Evolutionary conservation across 1,140 invertebrate genomes (phyloP).

Genomic region (Episyrphus balteatus): DNA sequence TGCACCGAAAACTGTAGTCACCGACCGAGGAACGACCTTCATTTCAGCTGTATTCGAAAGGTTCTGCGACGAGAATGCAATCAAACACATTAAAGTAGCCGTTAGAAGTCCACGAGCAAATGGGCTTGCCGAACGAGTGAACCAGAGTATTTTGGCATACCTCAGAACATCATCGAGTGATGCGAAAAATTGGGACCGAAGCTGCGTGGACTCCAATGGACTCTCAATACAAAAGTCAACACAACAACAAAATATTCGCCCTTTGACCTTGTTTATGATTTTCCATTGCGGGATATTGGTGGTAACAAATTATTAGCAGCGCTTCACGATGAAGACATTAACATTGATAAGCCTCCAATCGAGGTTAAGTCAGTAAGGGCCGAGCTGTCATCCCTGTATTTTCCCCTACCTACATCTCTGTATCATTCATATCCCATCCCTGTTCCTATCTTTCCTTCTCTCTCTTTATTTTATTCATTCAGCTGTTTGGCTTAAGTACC

Average conservation of each 20-base stretch:
- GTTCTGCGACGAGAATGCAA: background rate
- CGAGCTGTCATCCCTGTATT: too few species aligned
- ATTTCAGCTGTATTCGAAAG: background rate
- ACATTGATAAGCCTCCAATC: too few species aligned
- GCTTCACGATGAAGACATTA: too few species aligned
- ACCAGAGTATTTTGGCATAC: background rate
- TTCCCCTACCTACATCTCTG: too few species aligned
- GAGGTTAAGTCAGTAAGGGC: too few species aligned
- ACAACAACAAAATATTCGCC: background rate
- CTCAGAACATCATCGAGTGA: background rate
- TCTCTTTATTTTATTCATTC: too few species aligned
- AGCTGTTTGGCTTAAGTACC: too few species aligned
- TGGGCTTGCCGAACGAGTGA: background rate
- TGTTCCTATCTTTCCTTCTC: too few species aligned
- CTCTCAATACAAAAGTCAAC: background rate
- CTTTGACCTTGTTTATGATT: background rate
- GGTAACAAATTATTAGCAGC: background rate
- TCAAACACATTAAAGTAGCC: slow-evolving; percentile 1
- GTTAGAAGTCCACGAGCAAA: background rate
- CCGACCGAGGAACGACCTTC: slow-evolving; percentile 12
- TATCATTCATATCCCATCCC: too few species aligned
- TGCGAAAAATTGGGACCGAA: background rate
- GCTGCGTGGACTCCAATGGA: background rate
- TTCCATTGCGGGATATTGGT: background rate
- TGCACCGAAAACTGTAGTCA: slow-evolving; percentile 21